A percentile compares a stretch with the other conserved stretches of the same genome.
Conservation (phyloP, 2,888 invertebrate species). For the Lypha dubia region DNA sequence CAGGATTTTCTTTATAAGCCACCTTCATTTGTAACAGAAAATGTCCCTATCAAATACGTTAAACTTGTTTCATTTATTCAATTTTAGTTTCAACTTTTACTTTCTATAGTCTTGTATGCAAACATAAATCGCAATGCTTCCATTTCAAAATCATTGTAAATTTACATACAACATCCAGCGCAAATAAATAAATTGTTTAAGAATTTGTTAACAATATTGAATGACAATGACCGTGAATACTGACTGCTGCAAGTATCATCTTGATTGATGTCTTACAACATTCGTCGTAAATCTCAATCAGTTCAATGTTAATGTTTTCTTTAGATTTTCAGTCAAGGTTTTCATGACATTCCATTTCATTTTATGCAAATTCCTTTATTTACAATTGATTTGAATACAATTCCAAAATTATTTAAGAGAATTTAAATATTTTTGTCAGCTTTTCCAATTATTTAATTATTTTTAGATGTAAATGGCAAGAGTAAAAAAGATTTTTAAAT, state of each 20-base stretch:
- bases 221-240: not conserved
- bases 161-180: conserved; percentile 11
- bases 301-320: conserved; percentile 5
- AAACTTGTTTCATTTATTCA: not conserved
- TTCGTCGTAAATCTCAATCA: conserved; percentile 40
- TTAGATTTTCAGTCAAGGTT: conserved; percentile 24
- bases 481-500: not conserved
- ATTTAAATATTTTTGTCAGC: conserved; percentile 14
- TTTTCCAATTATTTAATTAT: conserved; percentile 26
- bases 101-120: conserved; percentile 20
- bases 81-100: conserved; percentile 17
- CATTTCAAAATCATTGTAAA: conserved; percentile 7
- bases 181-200: conserved; percentile 20
- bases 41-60: no score
- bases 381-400: conserved; percentile 30
- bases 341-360: conserved; percentile 21
- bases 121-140: not conserved
- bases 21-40: not conserved
- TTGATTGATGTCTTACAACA: conserved; percentile 45
- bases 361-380: conserved; percentile 36
- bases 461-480: not conserved
- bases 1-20: no score
- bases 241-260: conserved; percentile 21
- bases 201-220: conserved; percentile 38
- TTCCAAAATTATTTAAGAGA: conserved; percentile 23